Percentiles rank a stretch among this genome's conserved stretches.
These are phyloP conservation scores for Mastigias papua DNA, from an alignment of 30 jellyfish, hydroid and myxozoan species.

Conservation along the genomic window DNA sequence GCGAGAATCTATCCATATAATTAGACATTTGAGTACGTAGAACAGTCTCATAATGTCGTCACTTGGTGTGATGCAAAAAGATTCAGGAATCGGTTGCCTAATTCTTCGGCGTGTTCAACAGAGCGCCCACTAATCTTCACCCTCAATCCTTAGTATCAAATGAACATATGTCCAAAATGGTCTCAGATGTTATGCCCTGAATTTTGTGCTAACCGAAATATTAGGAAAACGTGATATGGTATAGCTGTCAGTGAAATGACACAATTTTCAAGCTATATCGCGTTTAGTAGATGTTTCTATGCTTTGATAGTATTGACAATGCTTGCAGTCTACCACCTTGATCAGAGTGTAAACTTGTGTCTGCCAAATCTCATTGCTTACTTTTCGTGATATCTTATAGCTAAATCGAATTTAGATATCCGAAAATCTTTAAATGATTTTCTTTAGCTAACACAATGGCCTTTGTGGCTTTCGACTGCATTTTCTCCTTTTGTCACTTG, in stretches of 20 bases:
- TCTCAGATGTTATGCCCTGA: neutral
- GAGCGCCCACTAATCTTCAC: slow-evolving; percentile 7
- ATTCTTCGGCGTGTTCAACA: neutral
- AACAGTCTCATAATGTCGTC: neutral
- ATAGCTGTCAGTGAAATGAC: too few relatives aligned
- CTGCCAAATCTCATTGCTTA: neutral
- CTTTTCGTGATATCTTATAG: neutral
- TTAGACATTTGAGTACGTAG: neutral
- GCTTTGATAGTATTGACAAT: too few relatives aligned
- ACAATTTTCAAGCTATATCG: too few relatives aligned
- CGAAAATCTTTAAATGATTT: neutral
- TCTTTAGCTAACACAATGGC: neutral
- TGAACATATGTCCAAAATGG: neutral
- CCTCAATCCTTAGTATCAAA: neutral
- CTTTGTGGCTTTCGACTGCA: neutral
- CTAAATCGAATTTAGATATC: neutral
- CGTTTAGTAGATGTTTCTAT: too few relatives aligned
- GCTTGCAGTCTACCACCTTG: too few relatives aligned
- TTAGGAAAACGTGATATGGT: too few relatives aligned
- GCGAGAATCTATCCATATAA: neutral
- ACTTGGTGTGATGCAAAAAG: neutral
- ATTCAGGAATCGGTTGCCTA: neutral
- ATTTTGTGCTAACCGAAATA: neutral
- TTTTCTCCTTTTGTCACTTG: too few relatives aligned
- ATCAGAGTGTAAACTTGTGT: neutral